Base-by-base conservation (phyloP, 2,888 invertebrate genomes). In the Hipparchia semele region DNA sequence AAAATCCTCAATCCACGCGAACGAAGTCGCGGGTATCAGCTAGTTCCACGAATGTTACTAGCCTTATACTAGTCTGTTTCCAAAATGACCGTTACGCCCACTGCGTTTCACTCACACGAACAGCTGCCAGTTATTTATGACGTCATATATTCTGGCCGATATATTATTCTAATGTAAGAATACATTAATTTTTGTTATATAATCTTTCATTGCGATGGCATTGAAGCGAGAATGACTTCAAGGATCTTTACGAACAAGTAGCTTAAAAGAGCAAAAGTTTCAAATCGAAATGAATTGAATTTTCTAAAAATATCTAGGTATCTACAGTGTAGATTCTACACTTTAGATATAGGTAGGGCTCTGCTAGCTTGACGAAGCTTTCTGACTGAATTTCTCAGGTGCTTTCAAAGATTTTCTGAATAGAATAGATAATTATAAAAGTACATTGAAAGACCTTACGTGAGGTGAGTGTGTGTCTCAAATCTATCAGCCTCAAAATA, bases 41-140 rank as follows among this genome's bases (percentile, higher is more conserved):
- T 23, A 23, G 23, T 6, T 54, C n/a, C 54, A n/a, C n/a, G 23
- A 9, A 58, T 23, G 58, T 58, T 23, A 58, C 58, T 23, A 59
- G 59, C 33, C 59, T 9, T 59, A 23, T 39, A 23, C 23, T 0
- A 23, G 23, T 23, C 10, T 33, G 33, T 5, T 4, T 9, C 59
- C 59, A 60, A 60, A 60, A 60, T 60, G 39, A 39, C 39, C 59
- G 59, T 60, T 39, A 39, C 59, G 59, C 39, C 59, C 59, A 60
- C 59, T 33, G 59, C 33, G 10, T 59, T 59, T 59, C 10, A 33
- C 59, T 12, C 59, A 39, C 59, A 39, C 59, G 9, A 39, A 60
- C 59, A 60, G 59, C 59, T 60, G 59, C 59, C 59, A 39, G 39
- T 33, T 10, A 59, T 33, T 60, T 39, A 5, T 60, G 59, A 9